Base-by-base conservation (phyloP, 1,140 invertebrate species). In the Melipona quadrifasciata region DNA sequence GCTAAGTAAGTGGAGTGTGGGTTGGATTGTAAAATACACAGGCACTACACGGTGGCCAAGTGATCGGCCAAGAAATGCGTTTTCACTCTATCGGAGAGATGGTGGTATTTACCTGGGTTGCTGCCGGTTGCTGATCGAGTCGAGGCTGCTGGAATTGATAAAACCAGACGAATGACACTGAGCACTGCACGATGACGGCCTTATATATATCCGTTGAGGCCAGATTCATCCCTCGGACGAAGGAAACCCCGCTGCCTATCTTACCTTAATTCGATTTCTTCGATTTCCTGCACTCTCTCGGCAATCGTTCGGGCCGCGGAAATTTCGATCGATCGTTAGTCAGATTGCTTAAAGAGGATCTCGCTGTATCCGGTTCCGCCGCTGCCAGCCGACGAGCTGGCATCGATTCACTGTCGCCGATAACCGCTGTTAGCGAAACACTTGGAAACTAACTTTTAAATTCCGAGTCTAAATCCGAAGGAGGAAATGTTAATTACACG, bases 231-330 rank as follows among this genome's bases (percentile, higher is more conserved):
- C 85, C 87, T 90, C 87, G 75, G 61, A 55, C 64, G 75, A 89
- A 79, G 84, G 80, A 90, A 84, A 85, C 87, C 89, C 89, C 85
- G 89, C 89, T 87, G 85, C 58, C 80, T 83, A 86, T 86, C 86
- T 90, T 84, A 77, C 70, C 85, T 85, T 90, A 86, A 85, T 90
- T 88, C 81, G 53, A 85, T 91, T 86, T 82, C 72, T 88, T 89
- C 75, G 74, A 90, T 90, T 91, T 91, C 90, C 90, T 88, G 90
- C 89, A 90, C 89, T 90, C 88, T 90, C 82, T 47, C 39, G 39
- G 64, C 19, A n/a, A 76, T 72, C 68, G 14, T 12, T 70, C 24
- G 21, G 39, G 47, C 72, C 34, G n/a, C 19, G 39, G 71, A 81
- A 64, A 83, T 79, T 79, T 79, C 80, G 72, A 75, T 82, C 65